Evolutionary conservation across 1,140 invertebrate species (phyloP), one percentile per base, ranked within the genome.

Genomic region (Brachionus rubens): DNA sequence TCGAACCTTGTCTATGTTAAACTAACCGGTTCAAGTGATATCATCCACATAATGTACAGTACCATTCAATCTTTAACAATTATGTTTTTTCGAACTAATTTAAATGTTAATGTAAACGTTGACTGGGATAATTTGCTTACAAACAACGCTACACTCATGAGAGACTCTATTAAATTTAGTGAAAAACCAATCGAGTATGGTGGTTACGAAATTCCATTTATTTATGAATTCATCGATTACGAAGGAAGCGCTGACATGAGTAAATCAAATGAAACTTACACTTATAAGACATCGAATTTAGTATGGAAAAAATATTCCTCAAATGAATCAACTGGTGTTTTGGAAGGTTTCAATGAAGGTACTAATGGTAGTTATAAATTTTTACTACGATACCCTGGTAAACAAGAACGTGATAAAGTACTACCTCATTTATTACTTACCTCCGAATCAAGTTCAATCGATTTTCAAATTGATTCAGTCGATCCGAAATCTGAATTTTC

Each of bases 191-290:
- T 72, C 14, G 68, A 72, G 9, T 41, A 50, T 12, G 50, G 28
- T 24, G 68, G 68, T 26, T 72, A 50, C 30, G 46, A 48, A 50
- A 5, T 72, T 14, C 68, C 43, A n/a, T 50, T 21, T 10, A 72
- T 72, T 24, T 72, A 30, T 54, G 68, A 72, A 16, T 72, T 72
- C 24, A 50, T 50, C 30, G 68, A 72, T 28, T 48, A 72, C 28
- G 40, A 72, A 21, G 68, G 68, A 4, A 72, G 12, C 10, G 68
- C 68, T 33, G 46, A 72, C 41, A 50, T 72, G 68, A 28, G 19
- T 14, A 24, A 50, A 54, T 40, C 68, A 50, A 72, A 48, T 50
- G 68, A 54, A n/a, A 50, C 68, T 5, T 72, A 54, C 16, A 43
- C 40, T 46, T 72, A 50, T 72, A 10, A 24, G 7, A 72, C 68